Evolutionary conservation across 2,113 vertebrate species (phyloP).

Genomic region (Actenoides hombroni): DNA sequence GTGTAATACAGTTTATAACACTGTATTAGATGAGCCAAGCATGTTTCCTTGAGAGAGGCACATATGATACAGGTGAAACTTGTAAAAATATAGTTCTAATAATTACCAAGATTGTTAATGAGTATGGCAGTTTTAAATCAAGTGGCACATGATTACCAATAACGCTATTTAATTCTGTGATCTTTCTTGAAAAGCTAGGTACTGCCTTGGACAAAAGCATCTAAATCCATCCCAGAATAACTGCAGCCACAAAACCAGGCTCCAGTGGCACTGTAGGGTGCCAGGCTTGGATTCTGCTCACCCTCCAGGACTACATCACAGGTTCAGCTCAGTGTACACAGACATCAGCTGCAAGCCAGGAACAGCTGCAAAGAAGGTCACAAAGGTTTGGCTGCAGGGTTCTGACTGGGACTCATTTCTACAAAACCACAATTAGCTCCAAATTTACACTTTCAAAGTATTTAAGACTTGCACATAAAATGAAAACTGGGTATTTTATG

Average conservation of each 20-base stretch:
- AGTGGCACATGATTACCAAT: not conserved
- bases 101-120: not conserved
- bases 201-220: not conserved
- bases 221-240: not conserved
- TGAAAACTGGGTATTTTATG: not conserved
- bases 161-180: not conserved
- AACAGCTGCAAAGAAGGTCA: not conserved
- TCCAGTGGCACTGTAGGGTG: not conserved
- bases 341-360: accelerated
- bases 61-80: not conserved
- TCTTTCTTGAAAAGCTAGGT: not conserved
- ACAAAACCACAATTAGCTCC: not conserved
- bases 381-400: not conserved
- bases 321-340: not conserved
- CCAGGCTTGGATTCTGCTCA: not conserved
- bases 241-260: not conserved
- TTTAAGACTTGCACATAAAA: not conserved
- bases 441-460: not conserved
- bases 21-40: not conserved
- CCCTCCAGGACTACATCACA: not conserved
- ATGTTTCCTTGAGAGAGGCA: not conserved
- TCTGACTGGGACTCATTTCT: not conserved
- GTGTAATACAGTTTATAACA: constrained; percentile 38
- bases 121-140: not conserved
- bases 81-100: not conserved